A percentile compares a stretch with the other conserved stretches of the same genome.
Evolutionary conservation across 2,888 invertebrate genomes (phyloP).

Genomic region (Tenodera sinensis): DNA sequence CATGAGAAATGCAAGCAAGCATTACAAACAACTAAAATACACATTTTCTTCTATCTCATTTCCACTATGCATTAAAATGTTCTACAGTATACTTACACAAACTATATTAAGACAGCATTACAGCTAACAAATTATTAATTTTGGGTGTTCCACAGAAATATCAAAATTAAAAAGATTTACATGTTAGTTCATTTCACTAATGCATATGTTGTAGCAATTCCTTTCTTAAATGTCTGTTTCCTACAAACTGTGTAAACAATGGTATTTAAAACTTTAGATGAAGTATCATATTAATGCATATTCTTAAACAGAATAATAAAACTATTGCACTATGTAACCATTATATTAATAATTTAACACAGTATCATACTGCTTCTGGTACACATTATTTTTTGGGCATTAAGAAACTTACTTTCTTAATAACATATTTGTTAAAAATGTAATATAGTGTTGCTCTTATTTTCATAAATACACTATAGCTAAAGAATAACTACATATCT

Average conservation of each 20-base stretch:
- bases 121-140: background rate
- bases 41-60: too few species aligned
- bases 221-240: too few species aligned
- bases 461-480: background rate
- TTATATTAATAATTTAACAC: background rate
- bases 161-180: background rate
- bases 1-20: background rate
- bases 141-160: background rate
- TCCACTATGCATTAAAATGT: too few species aligned
- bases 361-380: background rate
- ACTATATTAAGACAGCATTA: background rate
- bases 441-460: background rate
- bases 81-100: too few species aligned
- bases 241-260: too few species aligned
- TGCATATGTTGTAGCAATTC: too few species aligned
- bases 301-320: too few species aligned
- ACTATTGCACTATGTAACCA: background rate
- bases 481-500: background rate
- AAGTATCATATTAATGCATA: too few species aligned
- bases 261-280: too few species aligned
- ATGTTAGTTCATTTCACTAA: too few species aligned
- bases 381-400: background rate
- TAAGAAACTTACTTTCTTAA: background rate
- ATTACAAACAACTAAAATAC: too few species aligned
- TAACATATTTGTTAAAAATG: background rate